phyloP scores from a whole-genome alignment of 2,113 vertebrate species.

The Actenoides lindsayi region DNA sequence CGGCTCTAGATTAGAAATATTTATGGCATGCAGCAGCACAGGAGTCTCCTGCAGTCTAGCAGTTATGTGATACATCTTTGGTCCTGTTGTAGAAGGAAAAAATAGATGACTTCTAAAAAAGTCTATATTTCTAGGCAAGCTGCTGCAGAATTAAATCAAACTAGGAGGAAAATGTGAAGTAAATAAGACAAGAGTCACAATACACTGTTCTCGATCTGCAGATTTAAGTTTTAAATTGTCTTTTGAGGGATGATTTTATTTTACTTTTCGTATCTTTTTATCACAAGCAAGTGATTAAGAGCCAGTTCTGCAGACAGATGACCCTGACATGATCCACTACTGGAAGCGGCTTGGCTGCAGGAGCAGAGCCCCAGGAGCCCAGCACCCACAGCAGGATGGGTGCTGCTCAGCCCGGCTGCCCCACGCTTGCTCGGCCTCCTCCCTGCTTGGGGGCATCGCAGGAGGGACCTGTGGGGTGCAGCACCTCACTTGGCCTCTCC shows the following conservation, averaged over 20 bases:
- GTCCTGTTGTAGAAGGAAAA: neutral
- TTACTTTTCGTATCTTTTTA: neutral
- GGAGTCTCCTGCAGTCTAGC: neutral
- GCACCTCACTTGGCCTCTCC: neutral
- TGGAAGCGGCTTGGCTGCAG: neutral
- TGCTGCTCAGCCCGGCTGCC: rapidly evolving
- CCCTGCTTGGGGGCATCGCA: neutral
- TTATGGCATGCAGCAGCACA: neutral
- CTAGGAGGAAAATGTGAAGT: neutral
- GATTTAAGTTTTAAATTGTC: neutral
- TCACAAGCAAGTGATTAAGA: neutral
- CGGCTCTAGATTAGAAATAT: neutral
- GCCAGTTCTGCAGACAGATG: neutral
- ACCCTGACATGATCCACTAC: rapidly evolving
- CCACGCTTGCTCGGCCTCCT: rapidly evolving
- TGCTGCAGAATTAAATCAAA: neutral
- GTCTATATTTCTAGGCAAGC: neutral
- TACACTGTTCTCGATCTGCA: neutral
- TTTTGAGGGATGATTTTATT: neutral
- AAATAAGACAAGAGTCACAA: neutral
- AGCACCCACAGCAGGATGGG: rapidly evolving
- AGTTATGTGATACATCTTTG: neutral
- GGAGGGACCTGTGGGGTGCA: neutral
- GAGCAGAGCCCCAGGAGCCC: neutral
- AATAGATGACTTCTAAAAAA: neutral